Base-by-base conservation (phyloP, 92 coral and sea anemone species). In the Epizoanthus scotinus region DNA sequence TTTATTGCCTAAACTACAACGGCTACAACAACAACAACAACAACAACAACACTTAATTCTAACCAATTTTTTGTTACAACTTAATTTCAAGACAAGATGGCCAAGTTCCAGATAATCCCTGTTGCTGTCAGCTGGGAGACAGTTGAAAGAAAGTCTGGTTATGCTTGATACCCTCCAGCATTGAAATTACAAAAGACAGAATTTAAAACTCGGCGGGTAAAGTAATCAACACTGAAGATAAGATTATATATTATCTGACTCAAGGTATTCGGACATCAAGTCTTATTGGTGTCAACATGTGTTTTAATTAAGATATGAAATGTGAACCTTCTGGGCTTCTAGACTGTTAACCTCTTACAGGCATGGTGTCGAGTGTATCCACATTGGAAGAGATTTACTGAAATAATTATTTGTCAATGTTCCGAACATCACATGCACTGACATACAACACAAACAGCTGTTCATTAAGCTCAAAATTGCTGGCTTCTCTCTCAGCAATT, bases 401-500 rank as follows among this genome's bases (percentile, higher is more conserved):
- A 63, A 27, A 26, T 15, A 63, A 18, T 63, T 27, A 63, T 31
- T 77, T 22, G 38, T 84, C 55, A n/a, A 65, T 31, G 24, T 54
- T 67, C 29, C 38, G 66, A 26, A 84, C 83, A 55, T 84, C 87
- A 55, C 53, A 55, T 29, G 83, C 6, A 47, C 63, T 84, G 26
- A 84, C 57, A 27, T 77, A 77, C 1, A 84, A 71, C 65, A 84
- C 87, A 28, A 84, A 28, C 36, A 84, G 58, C 8, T 84, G 87
- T 50, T 81, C 70, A 20, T 77, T 42, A 24, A 84, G 83, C 69
- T 59, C 58, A 64, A 44, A 57, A 12, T 55, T 65, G 13, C 36
- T 14, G 24, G 69, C 70, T 63, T 63, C n/a, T 27, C 78, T 78
- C 70, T 84, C 87, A 8, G 83, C 68, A 65, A 84, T 84, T 10